Base-by-base conservation (phyloP, 64 coral and sea anemone genomes). In the Porites australiensis region DNA sequence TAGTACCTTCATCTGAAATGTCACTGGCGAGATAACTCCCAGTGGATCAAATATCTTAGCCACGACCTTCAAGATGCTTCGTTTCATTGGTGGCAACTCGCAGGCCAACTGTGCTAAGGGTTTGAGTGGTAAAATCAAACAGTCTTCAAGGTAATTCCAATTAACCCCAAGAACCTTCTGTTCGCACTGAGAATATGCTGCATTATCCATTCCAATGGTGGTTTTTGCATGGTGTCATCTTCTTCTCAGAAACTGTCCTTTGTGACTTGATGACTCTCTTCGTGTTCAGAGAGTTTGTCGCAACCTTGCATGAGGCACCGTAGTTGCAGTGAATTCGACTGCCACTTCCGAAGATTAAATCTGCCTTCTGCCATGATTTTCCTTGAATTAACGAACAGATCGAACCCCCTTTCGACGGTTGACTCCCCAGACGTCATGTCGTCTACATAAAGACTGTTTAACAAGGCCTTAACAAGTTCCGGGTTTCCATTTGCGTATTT, bases 331-430 rank as follows among this genome's bases (percentile, higher is more conserved):
- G 77, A 82, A 78, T 91, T 91, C 15, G 89, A 72, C 7, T 50
- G 73, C 89, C 76, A 91, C 71, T 91, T 91, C 8, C 77, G 77
- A 23, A 92, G 67, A 55, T 85, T 92, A 59, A 92, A 92, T 14
- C 79, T 79, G 27, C 90, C 80, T 20, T 55, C 15, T 73, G 77
- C 44, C 67, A 92, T 85, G 10, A 74, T 58, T 44, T 59, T 58
- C 60, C 80, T 90, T 70, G 74, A 77, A 18, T 89, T 89, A 10
- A 64, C 68, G 62, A 59, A 89, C 61, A 68, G 51, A 43, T 60
- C 64, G 68, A 82, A 91, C 52, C 77, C 78, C 67, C 75, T 82
- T 22, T 92, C 90, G 2, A 82, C 90, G 15, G 68, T 92, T 5
- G 49, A 44, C 50, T 82, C 69, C 63, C 90, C 90, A 19, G 77